These are phyloP conservation scores for Cuniculus paca DNA, from an alignment of 2,797 vertebrate species.

Conservation along the genomic window DNA sequence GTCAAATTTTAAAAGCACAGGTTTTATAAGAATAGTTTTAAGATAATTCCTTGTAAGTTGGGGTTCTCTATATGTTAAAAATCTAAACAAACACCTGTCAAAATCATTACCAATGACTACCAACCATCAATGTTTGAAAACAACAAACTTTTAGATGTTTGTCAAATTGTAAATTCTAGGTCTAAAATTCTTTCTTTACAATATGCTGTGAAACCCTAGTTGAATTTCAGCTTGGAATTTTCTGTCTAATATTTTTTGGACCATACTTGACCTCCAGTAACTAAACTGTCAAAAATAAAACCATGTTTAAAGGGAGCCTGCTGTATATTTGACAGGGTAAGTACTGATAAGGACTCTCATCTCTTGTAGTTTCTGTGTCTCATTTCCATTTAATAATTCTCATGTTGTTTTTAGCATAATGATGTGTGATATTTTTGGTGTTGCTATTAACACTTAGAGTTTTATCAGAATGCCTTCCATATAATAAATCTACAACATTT, in stretches of 20 bases:
- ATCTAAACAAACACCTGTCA: neutral
- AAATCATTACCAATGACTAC: neutral
- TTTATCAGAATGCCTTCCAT: constrained; percentile 5
- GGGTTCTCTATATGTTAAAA: neutral
- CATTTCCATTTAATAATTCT: neutral
- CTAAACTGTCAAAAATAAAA: neutral
- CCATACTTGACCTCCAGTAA: too few relatives aligned
- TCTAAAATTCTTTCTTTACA: neutral
- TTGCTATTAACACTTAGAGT: neutral
- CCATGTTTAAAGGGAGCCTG: neutral
- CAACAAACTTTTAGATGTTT: neutral
- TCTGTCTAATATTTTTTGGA: neutral
- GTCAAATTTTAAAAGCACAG: neutral
- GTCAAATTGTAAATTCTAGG: neutral
- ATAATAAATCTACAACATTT: neutral
- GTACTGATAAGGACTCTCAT: neutral
- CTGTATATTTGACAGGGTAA: neutral
- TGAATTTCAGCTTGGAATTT: neutral
- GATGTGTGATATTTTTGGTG: neutral
- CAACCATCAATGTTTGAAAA: neutral
- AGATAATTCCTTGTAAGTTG: neutral
- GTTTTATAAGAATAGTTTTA: neutral
- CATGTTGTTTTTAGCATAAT: neutral
- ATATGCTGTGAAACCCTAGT: neutral
- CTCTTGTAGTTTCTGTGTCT: neutral